A percentile compares a stretch with the other conserved stretches of the same genome.
These are phyloP conservation scores for Enteromius paludinosus DNA, from an alignment of 2,797 vertebrate species.

Conservation along the genomic window DNA sequence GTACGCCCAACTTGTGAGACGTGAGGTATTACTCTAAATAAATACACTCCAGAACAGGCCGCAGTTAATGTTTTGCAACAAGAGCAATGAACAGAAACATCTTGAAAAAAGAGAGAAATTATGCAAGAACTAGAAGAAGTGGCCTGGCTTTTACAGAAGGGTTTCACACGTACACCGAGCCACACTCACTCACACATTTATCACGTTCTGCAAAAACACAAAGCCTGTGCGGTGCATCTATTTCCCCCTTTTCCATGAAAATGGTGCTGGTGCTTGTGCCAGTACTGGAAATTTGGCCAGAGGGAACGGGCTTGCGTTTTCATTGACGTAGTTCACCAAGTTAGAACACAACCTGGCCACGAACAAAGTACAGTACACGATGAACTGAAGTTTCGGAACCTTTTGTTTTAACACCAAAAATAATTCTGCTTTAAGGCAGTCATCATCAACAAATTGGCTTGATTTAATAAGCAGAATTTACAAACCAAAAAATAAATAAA, in stretches of 20 bases:
- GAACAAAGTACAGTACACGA: background rate
- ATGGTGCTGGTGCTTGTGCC: background rate
- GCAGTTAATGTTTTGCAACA: constrained; percentile 17
- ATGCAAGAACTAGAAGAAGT: constrained; percentile 4
- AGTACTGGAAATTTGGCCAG: background rate
- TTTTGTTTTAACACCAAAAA: background rate
- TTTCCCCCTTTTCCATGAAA: background rate
- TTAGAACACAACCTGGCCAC: background rate
- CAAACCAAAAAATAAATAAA: too few species aligned
- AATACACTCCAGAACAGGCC: constrained; percentile 22
- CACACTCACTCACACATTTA: constrained; percentile 1
- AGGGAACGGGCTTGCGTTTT: background rate
- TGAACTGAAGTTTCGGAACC: background rate
- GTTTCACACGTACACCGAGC: constrained; percentile 5
- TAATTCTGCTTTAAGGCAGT: background rate
- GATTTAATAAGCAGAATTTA: background rate
- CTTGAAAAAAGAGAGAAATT: constrained; percentile 18
- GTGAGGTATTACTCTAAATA: constrained; percentile 19
- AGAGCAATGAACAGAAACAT: background rate
- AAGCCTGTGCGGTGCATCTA: background rate
- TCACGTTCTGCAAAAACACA: constrained; percentile 21
- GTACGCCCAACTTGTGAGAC: constrained; percentile 41
- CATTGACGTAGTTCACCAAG: background rate
- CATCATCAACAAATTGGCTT: background rate
- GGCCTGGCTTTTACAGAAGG: constrained; percentile 3